A percentile compares a stretch with the other conserved stretches of the same genome.
phyloP scores from a whole-genome alignment of 2,888 invertebrate genomes.

The Pelosia muscerda region DNA sequence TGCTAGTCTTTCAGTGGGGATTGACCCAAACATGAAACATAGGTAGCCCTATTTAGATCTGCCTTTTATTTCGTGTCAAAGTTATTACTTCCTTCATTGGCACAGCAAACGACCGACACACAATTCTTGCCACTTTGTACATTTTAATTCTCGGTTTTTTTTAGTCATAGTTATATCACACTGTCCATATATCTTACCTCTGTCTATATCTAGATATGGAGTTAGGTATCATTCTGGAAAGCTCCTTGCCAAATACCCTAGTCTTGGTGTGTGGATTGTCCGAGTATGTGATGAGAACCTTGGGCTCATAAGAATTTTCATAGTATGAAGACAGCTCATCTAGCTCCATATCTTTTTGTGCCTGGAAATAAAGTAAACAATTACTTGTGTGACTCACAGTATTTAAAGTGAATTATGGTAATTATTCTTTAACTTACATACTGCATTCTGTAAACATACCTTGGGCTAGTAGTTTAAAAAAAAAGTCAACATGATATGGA shows the following conservation, averaged over 20 bases:
- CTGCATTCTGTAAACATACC: neutral
- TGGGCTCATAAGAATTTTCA: constrained; percentile 94
- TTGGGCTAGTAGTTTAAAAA: neutral
- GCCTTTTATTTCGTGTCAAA: too few species aligned
- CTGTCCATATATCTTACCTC: constrained; percentile 73
- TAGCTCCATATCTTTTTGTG: constrained; percentile 90
- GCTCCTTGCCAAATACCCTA: constrained; percentile 96
- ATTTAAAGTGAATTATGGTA: neutral
- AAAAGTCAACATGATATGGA: too few species aligned
- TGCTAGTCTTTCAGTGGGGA: too few species aligned
- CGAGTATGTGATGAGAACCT: constrained; percentile 97
- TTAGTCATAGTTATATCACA: too few species aligned
- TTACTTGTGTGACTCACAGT: neutral
- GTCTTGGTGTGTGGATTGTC: constrained; percentile 97
- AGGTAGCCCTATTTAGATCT: too few species aligned
- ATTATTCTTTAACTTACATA: neutral
- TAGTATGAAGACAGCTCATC: constrained; percentile 97
- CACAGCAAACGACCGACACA: too few species aligned
- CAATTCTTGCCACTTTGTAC: too few species aligned
- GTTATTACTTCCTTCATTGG: too few species aligned
- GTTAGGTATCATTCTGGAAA: constrained; percentile 97
- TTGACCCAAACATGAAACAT: too few species aligned
- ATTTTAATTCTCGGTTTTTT: too few species aligned
- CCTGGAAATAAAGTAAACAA: constrained; percentile 61
- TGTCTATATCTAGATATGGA: constrained; percentile 94